Conservation (phyloP, 2,113 vertebrate species). For the Perca fluviatilis region DNA sequence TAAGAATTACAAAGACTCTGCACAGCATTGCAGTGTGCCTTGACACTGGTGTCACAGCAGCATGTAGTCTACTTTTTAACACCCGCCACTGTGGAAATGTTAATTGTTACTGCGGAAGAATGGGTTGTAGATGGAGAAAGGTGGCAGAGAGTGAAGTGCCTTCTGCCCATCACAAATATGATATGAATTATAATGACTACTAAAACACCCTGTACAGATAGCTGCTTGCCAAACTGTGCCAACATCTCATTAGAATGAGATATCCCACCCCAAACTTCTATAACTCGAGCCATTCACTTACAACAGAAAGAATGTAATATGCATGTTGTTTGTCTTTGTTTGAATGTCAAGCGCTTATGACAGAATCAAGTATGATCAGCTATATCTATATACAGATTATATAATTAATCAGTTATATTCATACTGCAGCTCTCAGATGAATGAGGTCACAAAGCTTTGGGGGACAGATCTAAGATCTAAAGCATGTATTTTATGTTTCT, state of each 20-base stretch:
- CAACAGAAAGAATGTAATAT: background rate
- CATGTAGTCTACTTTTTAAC: slow-evolving; percentile 9
- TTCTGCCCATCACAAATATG: slow-evolving; percentile 26
- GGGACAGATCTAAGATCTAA: background rate
- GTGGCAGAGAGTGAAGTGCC: slow-evolving; percentile 5
- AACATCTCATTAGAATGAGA: slow-evolving; percentile 35
- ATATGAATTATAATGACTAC: slow-evolving; percentile 58
- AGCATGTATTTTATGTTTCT: background rate
- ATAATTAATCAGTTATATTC: background rate
- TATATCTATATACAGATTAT: background rate
- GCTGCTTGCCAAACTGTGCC: slow-evolving; percentile 2
- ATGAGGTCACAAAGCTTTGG: background rate
- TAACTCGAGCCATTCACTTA: background rate
- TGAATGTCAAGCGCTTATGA: background rate
- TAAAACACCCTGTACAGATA: slow-evolving; percentile 19
- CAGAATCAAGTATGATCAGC: background rate
- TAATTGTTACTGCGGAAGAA: slow-evolving; percentile 34
- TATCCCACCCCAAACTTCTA: slow-evolving; percentile 16
- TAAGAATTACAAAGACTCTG: slow-evolving; percentile 21
- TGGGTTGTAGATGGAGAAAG: background rate
- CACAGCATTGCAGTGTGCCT: background rate
- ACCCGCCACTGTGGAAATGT: slow-evolving; percentile 27
- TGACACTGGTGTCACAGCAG: slow-evolving; percentile 42
- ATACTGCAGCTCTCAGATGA: background rate
- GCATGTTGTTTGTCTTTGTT: background rate